Base-by-base conservation (phyloP, 2,797 vertebrate genomes). In the Syngnathus acus region DNA sequence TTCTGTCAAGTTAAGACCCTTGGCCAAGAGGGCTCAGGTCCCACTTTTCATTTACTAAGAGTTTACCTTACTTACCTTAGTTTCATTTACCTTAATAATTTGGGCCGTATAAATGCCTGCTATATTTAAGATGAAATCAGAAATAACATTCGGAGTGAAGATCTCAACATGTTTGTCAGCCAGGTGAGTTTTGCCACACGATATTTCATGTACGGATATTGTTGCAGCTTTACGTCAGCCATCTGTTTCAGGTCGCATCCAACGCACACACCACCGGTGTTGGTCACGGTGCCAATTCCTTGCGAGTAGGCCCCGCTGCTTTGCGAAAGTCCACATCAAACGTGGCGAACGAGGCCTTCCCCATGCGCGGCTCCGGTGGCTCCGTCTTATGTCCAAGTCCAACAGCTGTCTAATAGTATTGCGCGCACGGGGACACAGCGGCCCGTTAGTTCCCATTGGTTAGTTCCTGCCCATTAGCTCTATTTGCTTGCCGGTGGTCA, bases 391-490 rank as follows among this genome's bases (percentile, higher is more conserved):
- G 19, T 84, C 81, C 84, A 84, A 85, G 78, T 84, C 82, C 73
- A 89, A 86, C 88, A 90, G 84, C 88, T 90, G 87, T 82, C 84
- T 88, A 88, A 89, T 86, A 86, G 88, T 85, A 83, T 84, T 84
- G 85, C 83, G 37, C 86, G 82, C 80, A 80, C 80, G 70, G 80
- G 82, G 81, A 87, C 81, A 84, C 83, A 79, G 74, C 57, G 32
- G 76, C 66, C 65, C 73, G 86, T 86, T 81, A 77, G 80, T 86
- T 87, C 86, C 79, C 82, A 88, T 88, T 87, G 86, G 86, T 90
- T 88, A 86, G 84, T 88, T 87, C 87, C 85, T 82, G 80, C 72
- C 85, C 84, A 89, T 90, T 89, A 88, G 79, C 77, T 86, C 79
- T 82, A 83, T 88, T 86, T 88, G 87, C 83, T 83, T 85, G 85